Base-by-base conservation (phyloP, 2,888 invertebrate species). In the Dicyrtomina minuta region DNA sequence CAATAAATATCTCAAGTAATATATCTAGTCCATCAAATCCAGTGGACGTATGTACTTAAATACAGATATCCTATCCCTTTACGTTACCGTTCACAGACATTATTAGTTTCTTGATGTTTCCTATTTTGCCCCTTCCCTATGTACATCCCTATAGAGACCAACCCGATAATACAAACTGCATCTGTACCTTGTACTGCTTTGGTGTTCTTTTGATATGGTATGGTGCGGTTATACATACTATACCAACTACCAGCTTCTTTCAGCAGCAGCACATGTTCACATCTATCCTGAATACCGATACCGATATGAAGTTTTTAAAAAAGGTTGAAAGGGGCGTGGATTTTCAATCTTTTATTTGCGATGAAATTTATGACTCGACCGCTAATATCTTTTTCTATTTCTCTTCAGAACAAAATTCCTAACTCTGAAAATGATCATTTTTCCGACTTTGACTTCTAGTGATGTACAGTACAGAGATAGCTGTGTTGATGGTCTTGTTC, bases 281-380 rank as follows among this genome's bases (percentile, higher is more conserved):
- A 22, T 51, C 1, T 10, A 56, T 4, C 12, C 56, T 13, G 24
- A 27, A n/a, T 12, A 27, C 17, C n/a, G 20, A 58, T 6, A 39
- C 3, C 20, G 13, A 58, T 20, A 58, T 51, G 51, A 10, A 33
- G 33, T 33, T 33, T 24, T 46, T 60, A 58, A 70, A 74, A 75
- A 75, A 74, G 74, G 74, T 74, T 72, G 68, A 74, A 70, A 70
- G 74, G 72, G 75, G 77, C 75, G 77, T 75, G 74, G 66, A 72
- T 70, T 70, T 73, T 75, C 75, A 73, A 74, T 77, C 77, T 77
- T 77, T 77, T 77, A 77, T 77, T 77, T 77, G 77, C 77, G 75
- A 77, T 73, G 22, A 75, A 76, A 77, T 77, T 77, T 77, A 77
- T 77, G 75, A 72, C 72, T 74, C 56, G 64, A 71, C 64, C 75